Base-by-base conservation (phyloP, 2,113 vertebrate genomes). In the Carassius gibelio region DNA sequence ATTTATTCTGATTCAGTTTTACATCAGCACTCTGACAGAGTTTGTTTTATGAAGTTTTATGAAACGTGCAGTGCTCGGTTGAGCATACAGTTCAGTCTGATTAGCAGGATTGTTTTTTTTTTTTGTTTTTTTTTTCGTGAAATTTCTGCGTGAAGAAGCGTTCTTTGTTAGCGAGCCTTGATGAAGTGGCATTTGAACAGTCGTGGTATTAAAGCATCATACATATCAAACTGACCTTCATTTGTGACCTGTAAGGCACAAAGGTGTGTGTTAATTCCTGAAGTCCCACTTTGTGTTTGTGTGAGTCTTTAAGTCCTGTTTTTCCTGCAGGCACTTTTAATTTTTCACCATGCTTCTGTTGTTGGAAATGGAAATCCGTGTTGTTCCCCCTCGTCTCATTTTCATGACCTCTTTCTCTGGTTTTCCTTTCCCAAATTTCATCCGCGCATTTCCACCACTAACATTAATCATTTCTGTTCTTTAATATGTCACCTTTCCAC, bases 171-270 rank as follows among this genome's bases (percentile, higher is more conserved):
- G 52, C 50, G 91, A 89, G 89, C 89, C 88, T 90, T 88, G 21
- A 71, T 93, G 92, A 89, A 90, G 92, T 93, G 92, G 90, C 91
- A 89, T 87, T 85, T 83, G 89, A 88, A 91, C 88, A 92, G 88
- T 89, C 61, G 61, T 93, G 92, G 89, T 91, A 93, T 94, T 93
- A 91, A 89, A 90, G 87, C 84, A 59, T 76, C 88, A 78, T 81
- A 79, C 72, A 88, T 88, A 90, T 89, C 82, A 89, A 91, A 90
- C 87, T 92, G 92, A 93, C 92, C 91, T 91, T 94, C 92, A 93
- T 93, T 88, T 92, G 84, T 57, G 75, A 52, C 71, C 81, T 83
- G 83, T 83, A 80, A 87, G 57, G 76, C 69, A 81, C 59, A 2
- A 14, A 80, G 10, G 75, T 75, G 83, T 55, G 38, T 71, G 82